Evolutionary conservation across 2,888 invertebrate genomes (phyloP).

Genomic region (Blomia tropicalis): DNA sequence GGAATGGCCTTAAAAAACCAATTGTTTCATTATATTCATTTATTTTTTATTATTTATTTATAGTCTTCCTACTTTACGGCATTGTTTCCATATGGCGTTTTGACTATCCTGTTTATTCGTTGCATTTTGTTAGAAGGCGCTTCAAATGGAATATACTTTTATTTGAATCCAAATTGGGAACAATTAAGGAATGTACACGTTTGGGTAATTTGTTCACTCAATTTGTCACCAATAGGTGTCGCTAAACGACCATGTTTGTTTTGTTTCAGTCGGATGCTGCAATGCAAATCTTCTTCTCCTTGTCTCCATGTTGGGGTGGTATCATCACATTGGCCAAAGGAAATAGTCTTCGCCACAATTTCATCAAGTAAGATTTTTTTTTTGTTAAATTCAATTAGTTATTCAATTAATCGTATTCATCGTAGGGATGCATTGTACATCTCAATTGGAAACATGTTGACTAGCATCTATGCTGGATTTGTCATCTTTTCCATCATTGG

Average conservation of each 20-base stretch:
- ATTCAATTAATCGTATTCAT: background rate
- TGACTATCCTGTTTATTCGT: slow-evolving; percentile 49
- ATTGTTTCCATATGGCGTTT: slow-evolving; percentile 55
- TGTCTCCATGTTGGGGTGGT: slow-evolving; percentile 72
- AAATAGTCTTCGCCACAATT: slow-evolving; percentile 66
- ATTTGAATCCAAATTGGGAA: slow-evolving; percentile 54
- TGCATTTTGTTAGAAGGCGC: slow-evolving; percentile 88
- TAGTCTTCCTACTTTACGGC: slow-evolving; percentile 35
- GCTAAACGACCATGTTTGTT: too few relatives aligned
- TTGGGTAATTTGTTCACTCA: slow-evolving; percentile 9
- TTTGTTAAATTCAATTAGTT: background rate
- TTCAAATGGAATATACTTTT: slow-evolving; percentile 76
- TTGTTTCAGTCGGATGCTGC: slow-evolving; percentile 30
- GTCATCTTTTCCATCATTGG: slow-evolving; percentile 68
- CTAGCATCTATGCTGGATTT: slow-evolving; percentile 62
- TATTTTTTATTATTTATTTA: background rate
- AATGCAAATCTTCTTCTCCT: slow-evolving; percentile 52
- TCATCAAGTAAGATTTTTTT: slow-evolving; percentile 38
- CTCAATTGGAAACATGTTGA: slow-evolving; percentile 39
- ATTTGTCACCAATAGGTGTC: too few relatives aligned
- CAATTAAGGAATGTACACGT: slow-evolving; percentile 28
- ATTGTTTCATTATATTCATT: slow-evolving; percentile 14
- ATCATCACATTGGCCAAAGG: slow-evolving; percentile 67
- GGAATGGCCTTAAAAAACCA: background rate
- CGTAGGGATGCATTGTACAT: slow-evolving; percentile 17